These are phyloP conservation scores for Falco cherrug DNA, from an alignment of 2,797 vertebrate genomes.

Conservation along the genomic window DNA sequence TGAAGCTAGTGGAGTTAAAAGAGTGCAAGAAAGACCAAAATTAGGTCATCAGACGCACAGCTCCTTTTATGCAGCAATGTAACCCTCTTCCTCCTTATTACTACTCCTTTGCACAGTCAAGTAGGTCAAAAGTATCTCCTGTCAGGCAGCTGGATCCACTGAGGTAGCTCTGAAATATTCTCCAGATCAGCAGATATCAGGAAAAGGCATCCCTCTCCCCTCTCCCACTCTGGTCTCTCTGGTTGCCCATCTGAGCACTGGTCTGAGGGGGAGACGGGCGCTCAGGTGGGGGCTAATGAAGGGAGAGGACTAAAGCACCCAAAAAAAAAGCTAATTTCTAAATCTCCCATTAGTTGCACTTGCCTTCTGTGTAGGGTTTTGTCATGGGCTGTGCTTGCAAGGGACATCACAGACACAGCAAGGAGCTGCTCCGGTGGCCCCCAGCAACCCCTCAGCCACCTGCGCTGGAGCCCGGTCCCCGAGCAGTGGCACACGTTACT, in stretches of 20 bases:
- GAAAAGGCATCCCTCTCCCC: background rate
- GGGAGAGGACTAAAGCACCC: rapidly evolving
- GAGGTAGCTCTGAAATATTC: background rate
- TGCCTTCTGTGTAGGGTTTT: background rate
- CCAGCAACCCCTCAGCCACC: background rate
- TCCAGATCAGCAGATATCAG: background rate
- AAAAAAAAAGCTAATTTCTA: background rate
- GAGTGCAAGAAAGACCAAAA: conserved; percentile 46
- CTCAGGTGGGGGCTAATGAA: background rate
- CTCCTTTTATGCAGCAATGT: conserved; percentile 22
- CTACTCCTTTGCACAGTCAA: conserved; percentile 24
- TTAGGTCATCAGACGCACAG: conserved; percentile 49
- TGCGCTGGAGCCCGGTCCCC: background rate
- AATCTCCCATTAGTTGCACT: background rate
- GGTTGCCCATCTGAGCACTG: background rate
- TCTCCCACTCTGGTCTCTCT: background rate
- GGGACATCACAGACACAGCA: rapidly evolving
- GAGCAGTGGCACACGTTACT: background rate
- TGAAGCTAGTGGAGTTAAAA: conserved; percentile 18
- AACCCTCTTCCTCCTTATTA: conserved; percentile 33
- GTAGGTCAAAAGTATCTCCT: conserved; percentile 57
- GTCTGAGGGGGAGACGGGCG: background rate
- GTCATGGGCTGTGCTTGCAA: background rate
- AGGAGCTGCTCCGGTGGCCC: background rate
- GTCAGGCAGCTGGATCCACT: background rate